These are phyloP conservation scores for Pogonomyrmex californicus DNA, from an alignment of 1,140 invertebrate genomes.

Conservation along the genomic window DNA sequence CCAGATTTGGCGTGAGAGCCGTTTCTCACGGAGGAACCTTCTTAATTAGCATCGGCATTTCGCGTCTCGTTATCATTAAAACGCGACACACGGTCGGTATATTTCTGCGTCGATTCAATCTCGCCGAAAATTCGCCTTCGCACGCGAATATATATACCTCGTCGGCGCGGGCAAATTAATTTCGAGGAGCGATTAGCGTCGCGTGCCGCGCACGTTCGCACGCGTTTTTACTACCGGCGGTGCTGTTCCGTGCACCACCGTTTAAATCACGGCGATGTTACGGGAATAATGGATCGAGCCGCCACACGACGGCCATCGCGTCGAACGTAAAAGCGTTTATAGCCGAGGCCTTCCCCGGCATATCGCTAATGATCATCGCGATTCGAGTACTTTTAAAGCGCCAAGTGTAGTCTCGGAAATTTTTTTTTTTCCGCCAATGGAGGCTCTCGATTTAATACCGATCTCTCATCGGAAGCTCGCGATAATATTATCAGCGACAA, in stretches of 20 bases:
- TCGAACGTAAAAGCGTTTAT: slow-evolving; percentile 68
- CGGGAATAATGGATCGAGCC: slow-evolving; percentile 4
- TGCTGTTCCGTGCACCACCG: neutral
- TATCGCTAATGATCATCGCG: slow-evolving; percentile 55
- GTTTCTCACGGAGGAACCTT: neutral
- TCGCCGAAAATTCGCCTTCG: slow-evolving; percentile 4
- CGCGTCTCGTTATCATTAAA: neutral
- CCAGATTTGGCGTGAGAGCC: neutral
- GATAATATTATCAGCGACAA: neutral
- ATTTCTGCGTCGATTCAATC: neutral
- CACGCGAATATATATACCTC: slow-evolving; percentile 20
- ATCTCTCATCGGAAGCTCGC: neutral
- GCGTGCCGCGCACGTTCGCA: slow-evolving; percentile 31
- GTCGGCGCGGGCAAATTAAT: slow-evolving; percentile 32
- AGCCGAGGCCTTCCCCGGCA: slow-evolving; percentile 25
- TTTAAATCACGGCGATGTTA: slow-evolving; percentile 35
- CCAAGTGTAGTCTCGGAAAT: neutral
- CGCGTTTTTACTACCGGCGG: slow-evolving; percentile 21
- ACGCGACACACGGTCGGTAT: neutral
- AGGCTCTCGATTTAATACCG: neutral
- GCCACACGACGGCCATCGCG: slow-evolving; percentile 41
- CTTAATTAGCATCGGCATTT: neutral
- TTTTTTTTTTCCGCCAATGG: neutral
- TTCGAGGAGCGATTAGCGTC: slow-evolving; percentile 41
- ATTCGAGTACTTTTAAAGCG: slow-evolving; percentile 25